Evolutionary conservation across 2,888 invertebrate genomes (phyloP).

Genomic region (Aphrophora alni): DNA sequence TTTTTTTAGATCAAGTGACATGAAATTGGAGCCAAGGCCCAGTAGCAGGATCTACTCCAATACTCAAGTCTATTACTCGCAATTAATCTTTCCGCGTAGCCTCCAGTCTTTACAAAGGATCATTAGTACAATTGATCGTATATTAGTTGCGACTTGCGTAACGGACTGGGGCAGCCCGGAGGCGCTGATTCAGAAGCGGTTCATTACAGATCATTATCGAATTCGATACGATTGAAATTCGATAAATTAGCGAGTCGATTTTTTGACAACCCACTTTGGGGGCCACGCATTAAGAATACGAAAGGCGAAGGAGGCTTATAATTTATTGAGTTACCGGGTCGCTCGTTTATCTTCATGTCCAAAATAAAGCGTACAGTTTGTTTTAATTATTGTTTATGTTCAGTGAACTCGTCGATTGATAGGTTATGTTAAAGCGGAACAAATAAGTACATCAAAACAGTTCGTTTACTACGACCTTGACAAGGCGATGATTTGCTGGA

Average conservation of each 20-base stretch:
- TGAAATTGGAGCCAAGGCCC: not conserved
- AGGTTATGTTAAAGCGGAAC: not conserved
- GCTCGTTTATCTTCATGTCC: not conserved
- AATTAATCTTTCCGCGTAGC: constrained; percentile 5
- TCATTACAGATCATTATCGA: constrained; percentile 9
- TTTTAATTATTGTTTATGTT: not conserved
- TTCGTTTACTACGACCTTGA: not conserved
- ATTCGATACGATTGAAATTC: constrained; percentile 2
- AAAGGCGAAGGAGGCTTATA: not conserved
- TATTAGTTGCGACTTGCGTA: not conserved
- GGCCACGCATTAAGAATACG: not conserved
- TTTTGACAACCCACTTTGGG: constrained; percentile 9
- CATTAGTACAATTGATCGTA: constrained; percentile 2
- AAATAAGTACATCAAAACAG: not conserved
- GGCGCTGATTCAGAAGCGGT: not conserved
- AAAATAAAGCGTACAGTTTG: not conserved
- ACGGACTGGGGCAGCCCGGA: not conserved
- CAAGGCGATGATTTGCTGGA: not conserved
- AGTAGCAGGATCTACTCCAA: not conserved
- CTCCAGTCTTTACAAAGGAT: not conserved
- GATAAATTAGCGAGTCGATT: constrained; percentile 6
- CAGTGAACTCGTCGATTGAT: not conserved
- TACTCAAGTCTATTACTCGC: not conserved
- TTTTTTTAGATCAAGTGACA: not conserved
- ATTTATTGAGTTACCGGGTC: not conserved